Evolutionary conservation across 2,888 invertebrate genomes (phyloP).

Genomic region (Conus canariensis): DNA sequence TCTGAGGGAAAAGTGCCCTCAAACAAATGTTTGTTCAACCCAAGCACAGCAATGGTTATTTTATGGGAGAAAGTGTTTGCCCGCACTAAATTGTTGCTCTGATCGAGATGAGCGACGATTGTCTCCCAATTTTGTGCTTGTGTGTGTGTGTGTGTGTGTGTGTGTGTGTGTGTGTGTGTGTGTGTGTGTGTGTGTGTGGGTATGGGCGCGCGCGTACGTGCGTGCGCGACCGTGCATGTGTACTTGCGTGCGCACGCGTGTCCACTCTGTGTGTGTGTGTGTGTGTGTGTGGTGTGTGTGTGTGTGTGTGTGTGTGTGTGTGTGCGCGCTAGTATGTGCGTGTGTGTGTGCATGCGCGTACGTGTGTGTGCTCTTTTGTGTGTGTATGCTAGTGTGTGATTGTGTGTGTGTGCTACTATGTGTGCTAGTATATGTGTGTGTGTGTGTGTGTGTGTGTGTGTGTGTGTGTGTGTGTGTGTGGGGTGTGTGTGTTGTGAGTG

Average conservation of each 20-base stretch:
- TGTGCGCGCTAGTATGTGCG: background rate
- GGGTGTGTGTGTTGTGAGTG: background rate
- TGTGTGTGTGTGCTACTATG: background rate
- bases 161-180: too few species aligned
- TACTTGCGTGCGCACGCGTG: background rate
- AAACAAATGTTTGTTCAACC: too few species aligned
- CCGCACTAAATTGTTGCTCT: too few species aligned
- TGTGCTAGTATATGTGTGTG: background rate
- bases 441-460: slow-evolving; percentile 6
- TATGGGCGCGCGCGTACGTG: too few species aligned
- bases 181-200: too few species aligned
- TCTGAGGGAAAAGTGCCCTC: background rate
- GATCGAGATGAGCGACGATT: too few species aligned
- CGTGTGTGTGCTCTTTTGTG: background rate
- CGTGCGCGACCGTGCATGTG: background rate
- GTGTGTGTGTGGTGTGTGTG: slow-evolving; percentile 1
- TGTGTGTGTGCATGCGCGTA: background rate
- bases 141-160: background rate
- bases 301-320: background rate
- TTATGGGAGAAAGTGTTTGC: too few species aligned
- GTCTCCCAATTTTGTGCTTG: background rate
- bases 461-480: background rate
- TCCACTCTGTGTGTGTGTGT: background rate
- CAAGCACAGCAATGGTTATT: too few species aligned
- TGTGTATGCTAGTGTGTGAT: background rate